Percentiles rank a stretch among this genome's conserved stretches.
These are phyloP conservation scores for Aptenodytes patagonicus DNA, from an alignment of 2,113 vertebrate species.

Conservation along the genomic window DNA sequence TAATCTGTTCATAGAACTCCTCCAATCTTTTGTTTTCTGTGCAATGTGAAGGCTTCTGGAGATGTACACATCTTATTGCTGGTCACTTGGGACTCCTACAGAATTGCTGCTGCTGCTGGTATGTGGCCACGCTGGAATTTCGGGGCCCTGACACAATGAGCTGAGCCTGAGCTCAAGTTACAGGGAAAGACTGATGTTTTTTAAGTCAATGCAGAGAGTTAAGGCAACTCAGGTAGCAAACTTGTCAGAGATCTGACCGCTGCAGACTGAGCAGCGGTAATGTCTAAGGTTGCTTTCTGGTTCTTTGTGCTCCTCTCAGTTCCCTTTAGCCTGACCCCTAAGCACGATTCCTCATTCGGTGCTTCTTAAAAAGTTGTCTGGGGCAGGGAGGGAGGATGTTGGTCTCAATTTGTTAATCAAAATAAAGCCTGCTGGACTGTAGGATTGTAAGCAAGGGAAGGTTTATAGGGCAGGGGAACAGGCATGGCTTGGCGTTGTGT, in stretches of 20 bases:
- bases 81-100: background rate
- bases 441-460: background rate
- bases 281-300: background rate
- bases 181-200: conserved; percentile 52
- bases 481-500: background rate
- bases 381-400: background rate
- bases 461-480: background rate
- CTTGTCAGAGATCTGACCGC: background rate
- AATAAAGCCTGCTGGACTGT: background rate
- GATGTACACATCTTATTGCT: fast-evolving
- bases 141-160: conserved; percentile 75
- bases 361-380: background rate
- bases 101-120: conserved; percentile 47
- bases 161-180: conserved; percentile 74
- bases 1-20: background rate
- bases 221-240: background rate
- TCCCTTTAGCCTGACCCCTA: background rate
- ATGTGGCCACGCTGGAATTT: conserved; percentile 80
- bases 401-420: background rate
- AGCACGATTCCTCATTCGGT: background rate
- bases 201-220: background rate
- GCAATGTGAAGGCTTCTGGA: background rate
- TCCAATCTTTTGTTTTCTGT: background rate
- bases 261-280: background rate
- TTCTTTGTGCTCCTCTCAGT: background rate